Conservation (phyloP, 2,113 vertebrate genomes). For the Catharus fuscescens region DNA sequence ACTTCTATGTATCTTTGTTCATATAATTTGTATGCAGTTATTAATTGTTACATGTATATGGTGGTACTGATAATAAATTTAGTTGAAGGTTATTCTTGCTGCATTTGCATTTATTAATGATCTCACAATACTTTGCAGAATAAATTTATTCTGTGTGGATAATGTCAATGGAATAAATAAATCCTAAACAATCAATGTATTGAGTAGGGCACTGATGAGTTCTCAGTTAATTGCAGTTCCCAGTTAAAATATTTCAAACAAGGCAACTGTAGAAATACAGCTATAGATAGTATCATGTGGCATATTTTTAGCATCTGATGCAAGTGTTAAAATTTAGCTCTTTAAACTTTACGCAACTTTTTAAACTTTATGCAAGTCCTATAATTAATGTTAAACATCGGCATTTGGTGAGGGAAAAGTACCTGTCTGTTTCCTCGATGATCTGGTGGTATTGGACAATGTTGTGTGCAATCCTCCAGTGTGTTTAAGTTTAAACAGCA, state of each 20-base stretch:
- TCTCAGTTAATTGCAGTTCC: slow-evolving; percentile 32
- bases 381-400: neutral
- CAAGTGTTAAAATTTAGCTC: slow-evolving; percentile 56
- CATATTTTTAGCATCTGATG: slow-evolving; percentile 74
- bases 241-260: slow-evolving; percentile 68
- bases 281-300: slow-evolving; percentile 64
- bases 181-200: neutral
- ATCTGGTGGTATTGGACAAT: neutral
- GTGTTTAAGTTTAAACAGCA: neutral
- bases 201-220: neutral
- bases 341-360: neutral
- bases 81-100: neutral
- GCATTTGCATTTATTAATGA: neutral
- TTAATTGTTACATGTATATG: neutral
- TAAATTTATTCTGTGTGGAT: neutral
- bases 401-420: neutral
- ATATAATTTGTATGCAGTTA: neutral
- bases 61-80: neutral
- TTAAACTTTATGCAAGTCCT: neutral
- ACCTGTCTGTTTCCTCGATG: neutral
- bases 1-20: neutral
- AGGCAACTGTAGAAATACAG: slow-evolving; percentile 58
- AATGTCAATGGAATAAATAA: neutral
- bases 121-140: neutral
- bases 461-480: neutral